Evolutionary conservation across 2,888 invertebrate genomes (phyloP), one percentile per base, ranked within the genome.

Genomic region (Polyommatus icarus): DNA sequence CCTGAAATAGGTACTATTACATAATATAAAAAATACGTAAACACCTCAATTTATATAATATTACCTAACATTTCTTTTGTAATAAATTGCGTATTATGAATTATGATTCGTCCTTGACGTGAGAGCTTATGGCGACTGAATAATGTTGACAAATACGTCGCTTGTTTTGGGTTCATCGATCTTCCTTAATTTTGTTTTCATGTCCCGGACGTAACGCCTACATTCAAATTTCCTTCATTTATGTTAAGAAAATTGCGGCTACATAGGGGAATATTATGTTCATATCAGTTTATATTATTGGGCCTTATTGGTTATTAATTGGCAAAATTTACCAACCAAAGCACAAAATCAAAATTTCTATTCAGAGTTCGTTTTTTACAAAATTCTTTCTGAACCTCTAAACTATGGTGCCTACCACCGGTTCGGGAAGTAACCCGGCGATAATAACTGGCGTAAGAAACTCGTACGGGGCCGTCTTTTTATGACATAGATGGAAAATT

Each of bases 101-200:
- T 67, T 67, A 29, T 67, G 67, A 15, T 20, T 20, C 15, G 54
- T 29, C 50, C 24, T 75, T 75, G 75, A 75, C 71, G 24, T 50
- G 36, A 67, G 61, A 71, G 29, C 71, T 36, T 46, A 29, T 20
- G 59, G 15, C 2, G 61, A 71, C 50, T 40, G 40, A 76, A 76
- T 46, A 50, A 50, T 71, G 67, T 71, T 46, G 46, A 50, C 71
- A 59, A 40, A 46, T 76, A 76, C n/a, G 50, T 54, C 50, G 46
- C 12, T 36, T 54, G 50, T 54, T 72, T 20, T 3, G 46, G 18
- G 77, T 77, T 79, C 77, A 78, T 71, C 40, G 73, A 76, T 61
- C 76, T 78, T 40, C 57, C 46, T 50, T 32, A 36, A 77, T 67
- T 29, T 57, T 73, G 72, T 78, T 77, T 77, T 75, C 75, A 75